Evolutionary conservation across 1,140 invertebrate species (phyloP).

Genomic region (Diprion similis): DNA sequence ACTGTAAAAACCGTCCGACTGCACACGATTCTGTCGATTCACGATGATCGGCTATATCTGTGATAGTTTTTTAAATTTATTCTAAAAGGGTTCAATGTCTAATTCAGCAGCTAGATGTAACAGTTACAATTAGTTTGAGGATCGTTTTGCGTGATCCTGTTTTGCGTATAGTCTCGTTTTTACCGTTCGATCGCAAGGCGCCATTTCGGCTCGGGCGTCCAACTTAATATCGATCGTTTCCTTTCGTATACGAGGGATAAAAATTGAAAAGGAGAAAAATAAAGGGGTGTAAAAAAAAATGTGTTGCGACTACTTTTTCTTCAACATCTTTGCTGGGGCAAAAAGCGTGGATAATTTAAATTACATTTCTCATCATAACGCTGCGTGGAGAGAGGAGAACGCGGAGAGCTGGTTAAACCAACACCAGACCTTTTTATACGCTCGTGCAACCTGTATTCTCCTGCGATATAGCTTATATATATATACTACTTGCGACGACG

Average conservation of each 20-base stretch:
- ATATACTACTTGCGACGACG: background rate
- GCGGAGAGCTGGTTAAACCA: conserved; percentile 43
- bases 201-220: too few relatives aligned
- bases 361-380: conserved; percentile 55
- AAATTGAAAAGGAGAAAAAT: background rate
- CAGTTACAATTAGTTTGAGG: too few relatives aligned
- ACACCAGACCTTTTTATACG: conserved; percentile 39
- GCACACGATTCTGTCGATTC: too few relatives aligned
- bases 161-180: conserved; percentile 1
- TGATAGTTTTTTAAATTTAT: too few relatives aligned
- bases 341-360: conserved; percentile 59
- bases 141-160: background rate
- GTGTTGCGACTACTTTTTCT: background rate
- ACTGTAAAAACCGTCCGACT: too few relatives aligned
- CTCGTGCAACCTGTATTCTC: conserved; percentile 20
- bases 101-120: too few relatives aligned
- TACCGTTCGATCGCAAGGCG: too few relatives aligned
- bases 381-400: background rate
- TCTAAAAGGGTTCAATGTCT: too few relatives aligned
- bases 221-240: background rate
- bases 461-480: conserved; percentile 20
- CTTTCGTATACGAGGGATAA: conserved; percentile 37
- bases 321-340: conserved; percentile 22
- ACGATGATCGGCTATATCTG: too few relatives aligned
- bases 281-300: background rate